Evolutionary conservation across 2,113 vertebrate species (phyloP), one percentile per base, ranked within the genome.

Genomic region (Noctilio leporinus): DNA sequence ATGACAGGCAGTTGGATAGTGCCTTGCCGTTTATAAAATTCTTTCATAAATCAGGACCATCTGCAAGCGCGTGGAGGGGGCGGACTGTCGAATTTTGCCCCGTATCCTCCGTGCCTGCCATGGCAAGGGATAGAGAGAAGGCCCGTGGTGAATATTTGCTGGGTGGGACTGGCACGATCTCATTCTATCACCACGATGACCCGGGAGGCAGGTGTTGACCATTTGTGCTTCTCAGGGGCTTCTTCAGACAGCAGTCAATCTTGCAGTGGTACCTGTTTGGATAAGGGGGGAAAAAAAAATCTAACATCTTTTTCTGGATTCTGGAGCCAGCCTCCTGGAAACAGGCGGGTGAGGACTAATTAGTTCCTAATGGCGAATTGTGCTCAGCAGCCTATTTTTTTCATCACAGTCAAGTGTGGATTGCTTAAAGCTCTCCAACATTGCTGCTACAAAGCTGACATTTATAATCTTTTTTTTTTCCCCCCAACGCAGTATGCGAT

Each of bases 401-500:
- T 72, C 67, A 40, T 73, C 47, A 16, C 70, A 55, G 65, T 77
- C 83, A 83, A 81, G 59, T 45, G 81, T 45, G 17, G 95, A 87
- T 86, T 67, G 72, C 92, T 95, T 81, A 85, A 80, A 67, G 43
- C 85, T 89, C 87, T 93, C 87, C 93, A 95, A 95, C 96, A 86
- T 82, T 77, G 88, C 77, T 87, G 97, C 97, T 97, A 91, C 67
- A 24, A 51, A 73, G 76, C 92, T 97, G 96, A 98, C 97, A 98
- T 98, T 97, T 98, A 93, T 96, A 96, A 97, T 93, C 86, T 97
- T 98, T 97, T 97, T 97, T 96, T 97, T 97, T 95, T n/a, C n/a
- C n/a, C n/a, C n/a, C n/a, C 91, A 82, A 83, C 91, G 91, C 95
- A 97, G 94, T 96, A 95, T 75, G 97, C 92, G 96, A 94, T 87